Base-by-base conservation (phyloP, 2,888 invertebrate species). In the Coelogynopora nodosa region DNA sequence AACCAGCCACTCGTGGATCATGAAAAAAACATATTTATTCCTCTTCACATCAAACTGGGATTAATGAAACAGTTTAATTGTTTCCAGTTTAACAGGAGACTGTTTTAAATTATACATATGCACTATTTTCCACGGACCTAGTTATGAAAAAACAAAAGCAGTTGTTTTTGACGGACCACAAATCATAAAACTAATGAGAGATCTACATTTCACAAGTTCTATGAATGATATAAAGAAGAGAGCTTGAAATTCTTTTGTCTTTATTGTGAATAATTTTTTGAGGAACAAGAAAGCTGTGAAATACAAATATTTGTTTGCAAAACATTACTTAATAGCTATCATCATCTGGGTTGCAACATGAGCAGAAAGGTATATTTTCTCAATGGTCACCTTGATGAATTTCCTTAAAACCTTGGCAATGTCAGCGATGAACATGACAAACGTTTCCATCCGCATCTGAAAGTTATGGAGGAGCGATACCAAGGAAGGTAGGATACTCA, bases 371-470 rank as follows among this genome's bases (percentile, higher is more conserved):
- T 30, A 23, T 26, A 74, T 74, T 74, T 74, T 74, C 74, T 74
- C 74, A 74, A 23, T 74, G 23, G 74, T 74, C 90, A 91, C 88
- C 85, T 91, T 29, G 87, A 91, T 87, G 89, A 89, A 87, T 92
- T 92, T 89, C 90, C 90, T 18, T 89, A 90, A 88, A 92, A 91
- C 89, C 88, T 90, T 74, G 90, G 90, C 84, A 90, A 88, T 86
- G 88, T 89, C 30, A 90, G 90, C 87, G 90, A 91, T 86, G 90
- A 91, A 87, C 91, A 91, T 31, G 90, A 90, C 30, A 90, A 91
- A 89, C 88, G 91, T 28, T 92, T 91, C 87, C 91, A 91, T 88
- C 91, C 91, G 87, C 91, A 91, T 86, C 89, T 91, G 31, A 89
- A 88, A 67, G 88, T 88, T 26, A 90, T 90, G 88, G 90, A 91